Evolutionary conservation across 2,888 invertebrate genomes (phyloP).

Genomic region (Theristus sp.): DNA sequence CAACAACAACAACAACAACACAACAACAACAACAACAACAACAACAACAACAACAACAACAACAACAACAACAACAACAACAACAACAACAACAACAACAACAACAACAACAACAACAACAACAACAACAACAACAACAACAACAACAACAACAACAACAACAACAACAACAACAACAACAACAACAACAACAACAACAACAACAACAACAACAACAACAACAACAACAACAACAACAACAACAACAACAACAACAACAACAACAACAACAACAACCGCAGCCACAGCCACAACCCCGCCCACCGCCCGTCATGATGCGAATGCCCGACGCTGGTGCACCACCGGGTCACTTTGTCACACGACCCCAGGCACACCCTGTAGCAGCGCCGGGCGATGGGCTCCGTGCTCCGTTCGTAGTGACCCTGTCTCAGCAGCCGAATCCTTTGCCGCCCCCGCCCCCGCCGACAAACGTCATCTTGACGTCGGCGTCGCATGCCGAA

Average conservation of each 20-base stretch:
- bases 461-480: too few relatives aligned
- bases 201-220: constrained; percentile 1
- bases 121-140: background rate
- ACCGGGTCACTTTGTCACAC: too few relatives aligned
- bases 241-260: constrained; percentile 1
- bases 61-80: constrained; percentile 1
- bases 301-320: too few relatives aligned
- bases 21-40: constrained; percentile 1
- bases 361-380: too few relatives aligned
- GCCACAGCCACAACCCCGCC: too few relatives aligned
- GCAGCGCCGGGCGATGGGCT: too few relatives aligned
- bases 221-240: constrained; percentile 1
- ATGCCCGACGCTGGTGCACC: too few relatives aligned
- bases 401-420: too few relatives aligned
- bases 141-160: constrained; percentile 1
- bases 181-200: constrained; percentile 1
- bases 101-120: background rate
- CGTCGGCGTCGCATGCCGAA: too few relatives aligned
- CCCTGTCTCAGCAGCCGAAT: too few relatives aligned
- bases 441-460: too few relatives aligned
- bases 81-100: constrained; percentile 1
- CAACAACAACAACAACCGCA: background rate
- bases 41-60: constrained; percentile 1
- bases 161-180: constrained; percentile 1
- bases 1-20: background rate